These are phyloP conservation scores for Deroptyus accipitrinus DNA, from an alignment of 2,113 vertebrate genomes.

Conservation along the genomic window DNA sequence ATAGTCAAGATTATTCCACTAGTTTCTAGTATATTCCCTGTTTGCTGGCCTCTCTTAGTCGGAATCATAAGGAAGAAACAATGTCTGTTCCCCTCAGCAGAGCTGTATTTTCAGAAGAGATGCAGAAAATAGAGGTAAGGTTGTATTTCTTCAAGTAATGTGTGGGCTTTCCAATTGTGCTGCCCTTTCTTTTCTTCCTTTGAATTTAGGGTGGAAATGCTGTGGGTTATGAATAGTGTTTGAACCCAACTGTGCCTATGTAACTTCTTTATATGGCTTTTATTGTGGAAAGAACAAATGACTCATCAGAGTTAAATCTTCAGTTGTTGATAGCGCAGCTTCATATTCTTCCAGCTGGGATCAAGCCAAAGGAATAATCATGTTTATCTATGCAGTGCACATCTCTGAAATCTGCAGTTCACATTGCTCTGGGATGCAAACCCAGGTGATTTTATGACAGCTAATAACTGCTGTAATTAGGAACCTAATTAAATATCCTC, in stretches of 20 bases:
- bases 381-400: not conserved
- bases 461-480: constrained; percentile 23
- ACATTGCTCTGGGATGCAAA: not conserved
- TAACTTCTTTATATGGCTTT: not conserved
- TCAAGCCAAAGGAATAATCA: not conserved
- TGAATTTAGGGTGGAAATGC: not conserved
- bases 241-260: not conserved
- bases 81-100: not conserved
- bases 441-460: not conserved
- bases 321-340: not conserved
- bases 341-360: not conserved
- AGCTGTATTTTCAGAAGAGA: not conserved
- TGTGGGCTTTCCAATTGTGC: not conserved
- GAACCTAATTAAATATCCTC: constrained; percentile 19
- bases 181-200: not conserved
- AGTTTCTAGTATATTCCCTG: not conserved
- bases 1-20: not conserved
- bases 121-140: not conserved
- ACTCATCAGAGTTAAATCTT: not conserved
- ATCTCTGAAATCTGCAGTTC: not conserved
- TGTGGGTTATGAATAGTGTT: not conserved
- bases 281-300: not conserved
- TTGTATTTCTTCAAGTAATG: not conserved
- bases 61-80: not conserved
- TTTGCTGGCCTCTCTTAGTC: not conserved